A percentile compares a stretch with the other conserved stretches of the same genome.
phyloP scores from a whole-genome alignment of 2,113 vertebrate genomes.

The Tachuris rubrigastra region DNA sequence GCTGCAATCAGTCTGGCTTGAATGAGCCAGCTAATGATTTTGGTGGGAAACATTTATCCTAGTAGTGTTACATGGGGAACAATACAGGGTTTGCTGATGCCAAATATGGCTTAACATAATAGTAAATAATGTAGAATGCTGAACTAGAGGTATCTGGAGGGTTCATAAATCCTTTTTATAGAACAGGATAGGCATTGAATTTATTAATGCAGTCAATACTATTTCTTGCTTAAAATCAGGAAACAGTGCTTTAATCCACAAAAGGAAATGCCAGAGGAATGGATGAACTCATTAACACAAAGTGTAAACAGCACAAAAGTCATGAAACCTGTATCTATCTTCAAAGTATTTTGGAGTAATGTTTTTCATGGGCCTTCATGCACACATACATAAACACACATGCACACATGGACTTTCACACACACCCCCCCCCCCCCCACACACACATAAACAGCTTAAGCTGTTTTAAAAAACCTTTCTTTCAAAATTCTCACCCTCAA shows the following conservation, averaged over 20 bases:
- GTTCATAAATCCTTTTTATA: background rate
- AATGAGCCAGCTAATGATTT: background rate
- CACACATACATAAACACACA: background rate
- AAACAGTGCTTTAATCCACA: background rate
- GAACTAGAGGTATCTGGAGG: background rate
- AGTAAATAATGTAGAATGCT: background rate
- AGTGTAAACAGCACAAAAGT: background rate
- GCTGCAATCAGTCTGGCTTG: background rate
- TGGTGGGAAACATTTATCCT: background rate
- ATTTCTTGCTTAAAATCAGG: background rate
- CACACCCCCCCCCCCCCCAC: too few species aligned
- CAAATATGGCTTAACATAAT: background rate
- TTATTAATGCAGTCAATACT: background rate
- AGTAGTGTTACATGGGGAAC: background rate
- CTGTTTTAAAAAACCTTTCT: rapidly evolving
- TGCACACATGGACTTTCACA: background rate
- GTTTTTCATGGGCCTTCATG: background rate
- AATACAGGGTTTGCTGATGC: background rate
- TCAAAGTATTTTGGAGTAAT: background rate
- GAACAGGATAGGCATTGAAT: background rate
- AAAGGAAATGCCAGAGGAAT: background rate
- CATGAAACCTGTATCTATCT: background rate
- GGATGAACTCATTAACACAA: background rate
- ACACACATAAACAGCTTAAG: background rate
- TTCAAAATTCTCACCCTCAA: background rate